Evolutionary conservation across 2,797 vertebrate species (phyloP).

Genomic region (Loris lydekkerianus): DNA sequence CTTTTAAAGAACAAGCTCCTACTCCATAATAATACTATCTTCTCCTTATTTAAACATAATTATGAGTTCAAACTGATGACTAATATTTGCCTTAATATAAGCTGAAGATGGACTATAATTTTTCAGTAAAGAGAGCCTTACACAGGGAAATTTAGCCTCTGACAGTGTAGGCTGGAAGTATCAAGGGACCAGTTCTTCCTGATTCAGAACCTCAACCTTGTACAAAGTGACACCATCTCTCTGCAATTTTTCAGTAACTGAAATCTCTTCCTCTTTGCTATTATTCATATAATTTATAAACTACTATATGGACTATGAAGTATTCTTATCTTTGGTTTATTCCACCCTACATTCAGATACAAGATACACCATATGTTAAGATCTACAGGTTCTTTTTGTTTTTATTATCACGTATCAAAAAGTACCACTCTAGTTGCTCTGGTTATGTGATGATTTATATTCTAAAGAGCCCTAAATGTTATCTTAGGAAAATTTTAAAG

Average conservation of each 20-base stretch:
- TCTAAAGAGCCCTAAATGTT: not conserved
- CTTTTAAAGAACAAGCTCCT: constrained; percentile 14
- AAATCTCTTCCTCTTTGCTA: not conserved
- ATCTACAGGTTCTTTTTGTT: not conserved
- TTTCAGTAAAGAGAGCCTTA: not conserved
- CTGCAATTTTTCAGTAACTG: not conserved
- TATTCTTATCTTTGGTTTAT: not conserved
- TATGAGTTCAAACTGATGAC: not conserved
- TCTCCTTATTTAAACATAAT: not conserved
- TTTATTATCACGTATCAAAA: not conserved
- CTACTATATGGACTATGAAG: not conserved
- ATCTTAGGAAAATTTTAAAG: not conserved
- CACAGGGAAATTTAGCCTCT: not conserved
- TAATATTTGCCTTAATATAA: constrained; percentile 15
- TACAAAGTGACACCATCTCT: not conserved
- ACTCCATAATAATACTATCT: not conserved
- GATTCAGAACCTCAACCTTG: constrained; percentile 14
- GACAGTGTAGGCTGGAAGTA: not conserved
- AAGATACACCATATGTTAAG: not conserved
- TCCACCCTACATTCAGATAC: not conserved
- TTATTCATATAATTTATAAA: constrained; percentile 6
- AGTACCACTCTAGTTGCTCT: not conserved
- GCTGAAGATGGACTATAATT: not conserved
- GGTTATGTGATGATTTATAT: not conserved
- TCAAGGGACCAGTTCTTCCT: not conserved